phyloP scores from a whole-genome alignment of 2,113 vertebrate genomes.

The Dascyllus trimaculatus region DNA sequence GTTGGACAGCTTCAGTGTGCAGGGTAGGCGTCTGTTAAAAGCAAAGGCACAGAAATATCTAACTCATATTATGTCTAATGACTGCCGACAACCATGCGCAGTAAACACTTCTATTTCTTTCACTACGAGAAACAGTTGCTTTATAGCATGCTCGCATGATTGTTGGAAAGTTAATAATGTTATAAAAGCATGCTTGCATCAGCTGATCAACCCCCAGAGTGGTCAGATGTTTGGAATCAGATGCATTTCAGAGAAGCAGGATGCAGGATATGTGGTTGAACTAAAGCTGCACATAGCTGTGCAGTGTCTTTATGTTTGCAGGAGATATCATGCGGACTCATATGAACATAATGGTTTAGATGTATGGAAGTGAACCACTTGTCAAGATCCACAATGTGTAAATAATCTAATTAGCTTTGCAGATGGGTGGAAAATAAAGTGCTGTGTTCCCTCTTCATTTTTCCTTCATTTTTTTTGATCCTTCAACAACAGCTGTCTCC shows the following conservation, averaged over 20 bases:
- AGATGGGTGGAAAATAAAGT: conserved; percentile 53
- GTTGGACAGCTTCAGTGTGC: conserved; percentile 29
- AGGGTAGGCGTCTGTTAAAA: conserved; percentile 50
- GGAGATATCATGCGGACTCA: conserved; percentile 42
- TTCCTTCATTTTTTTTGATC: neutral
- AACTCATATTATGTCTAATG: conserved; percentile 46
- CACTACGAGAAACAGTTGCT: conserved; percentile 35
- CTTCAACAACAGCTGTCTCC: conserved; percentile 16
- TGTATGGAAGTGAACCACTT: conserved; percentile 38
- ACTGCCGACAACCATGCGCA: conserved; percentile 33
- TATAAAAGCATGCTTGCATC: conserved; percentile 34
- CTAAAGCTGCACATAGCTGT: conserved; percentile 9
- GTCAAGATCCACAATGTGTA: conserved; percentile 40
- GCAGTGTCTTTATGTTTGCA: conserved; percentile 29
- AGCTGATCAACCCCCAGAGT: conserved; percentile 17
- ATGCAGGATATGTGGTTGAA: conserved; percentile 26
- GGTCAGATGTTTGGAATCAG: conserved; percentile 14
- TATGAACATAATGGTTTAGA: conserved; percentile 39
- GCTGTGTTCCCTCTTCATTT: conserved; percentile 19
- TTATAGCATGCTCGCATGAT: conserved; percentile 36
- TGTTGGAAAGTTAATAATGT: conserved; percentile 27
- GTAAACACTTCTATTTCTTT: conserved; percentile 17
- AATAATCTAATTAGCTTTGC: conserved; percentile 46
- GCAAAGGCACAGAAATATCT: conserved; percentile 76
- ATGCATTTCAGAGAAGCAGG: conserved; percentile 11